A percentile compares a stretch with the other conserved stretches of the same genome.
These are phyloP conservation scores for Hassar affinis DNA, from an alignment of 2,113 vertebrate species.

Conservation along the genomic window DNA sequence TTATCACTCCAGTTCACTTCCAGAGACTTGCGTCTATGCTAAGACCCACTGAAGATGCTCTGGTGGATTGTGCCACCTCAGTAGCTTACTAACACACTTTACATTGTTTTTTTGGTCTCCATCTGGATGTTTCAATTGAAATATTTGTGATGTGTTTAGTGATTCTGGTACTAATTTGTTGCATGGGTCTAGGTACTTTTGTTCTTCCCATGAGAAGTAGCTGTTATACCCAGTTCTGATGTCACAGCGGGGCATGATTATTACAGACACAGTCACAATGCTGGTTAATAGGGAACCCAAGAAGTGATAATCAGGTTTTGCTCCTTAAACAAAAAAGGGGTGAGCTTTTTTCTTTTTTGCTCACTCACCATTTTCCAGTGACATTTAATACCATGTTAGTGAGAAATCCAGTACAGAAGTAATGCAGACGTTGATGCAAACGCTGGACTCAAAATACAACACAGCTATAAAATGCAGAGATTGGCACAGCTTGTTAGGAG, in stretches of 20 bases:
- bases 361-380: background rate
- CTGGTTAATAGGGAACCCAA: background rate
- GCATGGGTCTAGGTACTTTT: background rate
- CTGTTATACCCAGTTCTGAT: background rate
- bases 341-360: background rate
- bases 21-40: too few species aligned
- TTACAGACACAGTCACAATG: background rate
- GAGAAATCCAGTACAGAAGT: too few species aligned
- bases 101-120: too few species aligned
- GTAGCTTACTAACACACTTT: too few species aligned
- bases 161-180: background rate
- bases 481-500: background rate
- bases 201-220: background rate
- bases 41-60: too few species aligned
- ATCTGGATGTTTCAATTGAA: background rate
- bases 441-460: background rate
- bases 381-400: too few species aligned
- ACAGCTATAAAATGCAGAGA: background rate
- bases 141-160: background rate
- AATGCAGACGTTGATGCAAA: background rate
- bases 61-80: too few species aligned
- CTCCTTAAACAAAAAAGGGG: background rate
- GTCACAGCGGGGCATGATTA: background rate
- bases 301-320: background rate
- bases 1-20: too few species aligned